phyloP scores from a whole-genome alignment of 2,888 invertebrate species.

The Hirtodrosophila cameraria region DNA sequence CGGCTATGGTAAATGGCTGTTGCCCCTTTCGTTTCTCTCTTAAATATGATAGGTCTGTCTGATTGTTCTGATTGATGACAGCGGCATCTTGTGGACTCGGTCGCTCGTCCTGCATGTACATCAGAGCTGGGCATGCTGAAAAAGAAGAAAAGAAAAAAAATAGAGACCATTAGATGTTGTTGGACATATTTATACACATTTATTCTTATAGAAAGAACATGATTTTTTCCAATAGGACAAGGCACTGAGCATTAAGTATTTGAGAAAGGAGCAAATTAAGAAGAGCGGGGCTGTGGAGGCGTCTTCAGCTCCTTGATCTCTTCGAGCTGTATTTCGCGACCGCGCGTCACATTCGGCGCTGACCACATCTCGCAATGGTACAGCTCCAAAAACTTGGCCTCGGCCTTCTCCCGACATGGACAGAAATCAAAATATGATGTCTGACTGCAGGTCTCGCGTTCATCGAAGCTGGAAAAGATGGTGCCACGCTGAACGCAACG shows the following conservation, averaged over 20 bases:
- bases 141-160: slow-evolving; percentile 29
- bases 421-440: slow-evolving; percentile 77
- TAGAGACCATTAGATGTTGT: slow-evolving; percentile 36
- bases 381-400: slow-evolving; percentile 74
- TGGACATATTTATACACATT: slow-evolving; percentile 7
- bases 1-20: background rate
- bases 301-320: slow-evolving; percentile 64
- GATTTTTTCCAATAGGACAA: slow-evolving; percentile 23
- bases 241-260: slow-evolving; percentile 5
- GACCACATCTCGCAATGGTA: slow-evolving; percentile 74
- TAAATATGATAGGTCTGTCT: slow-evolving; percentile 54
- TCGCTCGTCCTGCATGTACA: slow-evolving; percentile 60
- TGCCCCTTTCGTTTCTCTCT: slow-evolving; percentile 30
- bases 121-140: slow-evolving; percentile 65
- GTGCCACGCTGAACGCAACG: slow-evolving; percentile 70
- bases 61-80: slow-evolving; percentile 26
- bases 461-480: slow-evolving; percentile 57
- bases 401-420: slow-evolving; percentile 81
- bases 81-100: slow-evolving; percentile 6
- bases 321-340: slow-evolving; percentile 51
- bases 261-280: background rate
- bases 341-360: slow-evolving; percentile 32
- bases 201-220: slow-evolving; percentile 19
- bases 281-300: background rate
- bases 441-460: slow-evolving; percentile 54